Conservation (phyloP, 2,797 vertebrate species). For the Neopelma chrysocephalum region DNA sequence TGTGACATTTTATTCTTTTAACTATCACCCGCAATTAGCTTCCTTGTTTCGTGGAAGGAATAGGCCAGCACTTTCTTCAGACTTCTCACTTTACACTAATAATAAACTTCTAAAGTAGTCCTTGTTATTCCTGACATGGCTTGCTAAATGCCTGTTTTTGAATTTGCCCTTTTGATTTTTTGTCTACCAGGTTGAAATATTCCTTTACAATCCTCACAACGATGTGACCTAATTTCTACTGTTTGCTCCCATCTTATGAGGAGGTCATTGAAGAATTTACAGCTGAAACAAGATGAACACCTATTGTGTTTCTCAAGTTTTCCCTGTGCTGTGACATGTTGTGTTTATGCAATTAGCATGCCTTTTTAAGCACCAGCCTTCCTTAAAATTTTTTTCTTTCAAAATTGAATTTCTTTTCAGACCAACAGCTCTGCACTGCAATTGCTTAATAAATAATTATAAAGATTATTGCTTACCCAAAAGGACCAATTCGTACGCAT, state of each 20-base stretch:
- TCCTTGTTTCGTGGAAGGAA: not conserved
- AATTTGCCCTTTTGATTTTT: not conserved
- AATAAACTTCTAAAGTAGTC: not conserved
- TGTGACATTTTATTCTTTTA: not conserved
- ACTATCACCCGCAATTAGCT: not conserved
- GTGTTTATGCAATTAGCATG: not conserved
- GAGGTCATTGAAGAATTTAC: not conserved
- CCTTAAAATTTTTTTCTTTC: not conserved
- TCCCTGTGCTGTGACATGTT: not conserved
- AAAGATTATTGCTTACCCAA: not conserved
- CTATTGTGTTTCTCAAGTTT: not conserved
- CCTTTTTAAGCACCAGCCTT: not conserved
- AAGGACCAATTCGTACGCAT: not conserved
- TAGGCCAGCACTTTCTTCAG: not conserved
- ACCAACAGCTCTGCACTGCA: not conserved
- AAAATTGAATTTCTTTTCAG: not conserved
- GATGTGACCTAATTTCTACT: not conserved
- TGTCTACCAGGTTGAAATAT: not conserved
- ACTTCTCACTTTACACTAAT: not conserved
- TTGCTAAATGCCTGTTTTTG: not conserved
- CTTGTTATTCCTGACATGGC: not conserved
- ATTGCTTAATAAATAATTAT: slow-evolving; percentile 10
- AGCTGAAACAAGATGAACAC: not conserved
- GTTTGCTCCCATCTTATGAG: not conserved
- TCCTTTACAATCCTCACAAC: not conserved